A percentile compares a stretch with the other conserved stretches of the same genome.
phyloP scores from a whole-genome alignment of 1,140 invertebrate species.

The Wiebesia pumilae region DNA sequence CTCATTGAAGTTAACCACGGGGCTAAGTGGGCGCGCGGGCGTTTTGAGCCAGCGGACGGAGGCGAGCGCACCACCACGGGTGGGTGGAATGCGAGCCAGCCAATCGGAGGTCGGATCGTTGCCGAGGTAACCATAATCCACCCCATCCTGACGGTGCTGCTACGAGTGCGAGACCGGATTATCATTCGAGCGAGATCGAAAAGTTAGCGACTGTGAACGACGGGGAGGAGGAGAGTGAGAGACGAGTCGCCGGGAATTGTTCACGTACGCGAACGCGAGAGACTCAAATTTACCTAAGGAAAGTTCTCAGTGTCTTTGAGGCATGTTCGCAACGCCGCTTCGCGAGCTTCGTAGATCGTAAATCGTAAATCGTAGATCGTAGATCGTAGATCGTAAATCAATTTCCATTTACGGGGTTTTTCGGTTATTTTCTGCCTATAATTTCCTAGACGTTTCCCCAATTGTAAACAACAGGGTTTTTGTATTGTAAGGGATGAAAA shows the following conservation, averaged over 20 bases:
- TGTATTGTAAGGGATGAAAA: too few species aligned
- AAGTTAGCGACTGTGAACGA: constrained; percentile 65
- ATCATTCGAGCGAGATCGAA: constrained; percentile 75
- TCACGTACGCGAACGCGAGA: neutral
- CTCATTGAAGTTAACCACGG: constrained; percentile 76
- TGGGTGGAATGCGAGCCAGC: constrained; percentile 62
- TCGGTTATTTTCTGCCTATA: too few species aligned
- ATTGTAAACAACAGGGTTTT: too few species aligned
- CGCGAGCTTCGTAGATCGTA: too few species aligned
- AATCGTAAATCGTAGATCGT: too few species aligned
- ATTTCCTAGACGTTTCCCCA: too few species aligned
- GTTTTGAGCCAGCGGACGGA: constrained; percentile 40
- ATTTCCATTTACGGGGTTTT: too few species aligned
- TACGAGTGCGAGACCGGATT: constrained; percentile 54
- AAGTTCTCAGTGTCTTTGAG: constrained; percentile 1
- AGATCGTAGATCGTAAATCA: too few species aligned
- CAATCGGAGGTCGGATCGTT: constrained; percentile 73
- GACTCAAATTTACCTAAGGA: neutral
- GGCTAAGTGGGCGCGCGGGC: constrained; percentile 69
- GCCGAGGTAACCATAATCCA: constrained; percentile 72
- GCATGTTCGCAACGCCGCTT: neutral
- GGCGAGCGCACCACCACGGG: constrained; percentile 13
- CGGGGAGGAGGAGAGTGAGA: neutral
- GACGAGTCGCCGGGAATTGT: too few species aligned
- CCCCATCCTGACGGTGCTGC: constrained; percentile 53